Evolutionary conservation across 2,797 vertebrate species (phyloP), one percentile per base, ranked within the genome.

Genomic region (Eleutherodactylus coqui): DNA sequence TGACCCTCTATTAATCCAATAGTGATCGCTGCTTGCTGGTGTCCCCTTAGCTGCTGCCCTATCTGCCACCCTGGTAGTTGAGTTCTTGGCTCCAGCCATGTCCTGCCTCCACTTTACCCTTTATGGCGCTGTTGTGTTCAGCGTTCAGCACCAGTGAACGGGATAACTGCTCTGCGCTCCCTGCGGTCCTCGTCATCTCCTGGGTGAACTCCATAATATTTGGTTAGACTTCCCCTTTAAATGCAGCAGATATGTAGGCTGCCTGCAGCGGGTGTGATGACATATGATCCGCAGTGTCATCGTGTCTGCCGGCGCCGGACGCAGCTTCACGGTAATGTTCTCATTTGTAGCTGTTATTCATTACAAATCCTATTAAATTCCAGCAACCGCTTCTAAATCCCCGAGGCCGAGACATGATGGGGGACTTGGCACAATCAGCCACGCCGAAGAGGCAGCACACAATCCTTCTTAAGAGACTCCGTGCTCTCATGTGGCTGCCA

Each of bases 281-380:
- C 55, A 32, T 70, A 55, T 51, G 8, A 53, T 72, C 51, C 64
- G 43, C 4, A 7, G 60, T 9, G 47, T 45, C 55, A 7, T 38
- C 16, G 24, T 72, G 67, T 24, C 64, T 53, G 80, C 5, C 29
- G 47, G 49, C 55, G 64, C 34, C 34, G 43, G 60, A 53, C 49
- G 17, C 14, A 32, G 77, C 72, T 70, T 75, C 29, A 41, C 24
- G 53, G 49, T 67, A 41, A 76, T 78, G 47, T 76, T 75, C 80
- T 86, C 70, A 86, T 86, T 83, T 86, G 75, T 78, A 47, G 49
- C 60, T 78, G 45, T 78, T 60, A 78, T 83, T 83, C 75, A 78
- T 86, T 86, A 78, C 80, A 83, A 86, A 86, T 86, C 73, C 80
- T 58, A 86, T 86, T 86, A 86, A 77, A 83, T 78, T 83, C n/a